These are phyloP conservation scores for Drosophila nasuta DNA, from an alignment of 1,140 invertebrate genomes.

Conservation along the genomic window DNA sequence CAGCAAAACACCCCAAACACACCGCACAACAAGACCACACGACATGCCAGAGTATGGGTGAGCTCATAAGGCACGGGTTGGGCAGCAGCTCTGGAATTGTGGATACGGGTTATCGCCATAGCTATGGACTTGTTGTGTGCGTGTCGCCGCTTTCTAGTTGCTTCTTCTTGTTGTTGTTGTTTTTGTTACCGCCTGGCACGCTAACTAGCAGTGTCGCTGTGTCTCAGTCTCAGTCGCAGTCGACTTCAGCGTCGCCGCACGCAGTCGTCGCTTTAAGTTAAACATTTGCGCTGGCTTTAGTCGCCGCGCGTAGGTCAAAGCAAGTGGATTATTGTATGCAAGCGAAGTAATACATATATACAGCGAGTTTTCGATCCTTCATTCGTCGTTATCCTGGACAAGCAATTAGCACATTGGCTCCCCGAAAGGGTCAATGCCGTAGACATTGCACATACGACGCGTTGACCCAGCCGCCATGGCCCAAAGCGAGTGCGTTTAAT, in stretches of 20 bases:
- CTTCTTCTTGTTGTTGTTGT: conserved; percentile 4
- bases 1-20: conserved; percentile 28
- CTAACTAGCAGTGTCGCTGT: conserved; percentile 64
- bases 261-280: conserved; percentile 65
- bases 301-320: conserved; percentile 74
- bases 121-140: conserved; percentile 20
- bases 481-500: conserved; percentile 61
- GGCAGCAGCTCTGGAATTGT: conserved; percentile 5
- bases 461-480: conserved; percentile 36
- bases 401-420: conserved; percentile 64
- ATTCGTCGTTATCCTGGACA: conserved; percentile 60
- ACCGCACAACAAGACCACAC: conserved; percentile 58
- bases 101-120: background rate
- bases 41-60: conserved; percentile 33
- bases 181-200: conserved; percentile 66
- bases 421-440: conserved; percentile 51
- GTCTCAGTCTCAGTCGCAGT: conserved; percentile 12
- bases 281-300: conserved; percentile 66
- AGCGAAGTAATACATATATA: conserved; percentile 15
- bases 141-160: conserved; percentile 12
- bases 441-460: conserved; percentile 58
- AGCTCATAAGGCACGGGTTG: conserved; percentile 5
- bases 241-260: conserved; percentile 35
- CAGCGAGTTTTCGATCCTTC: background rate
- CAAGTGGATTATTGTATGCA: conserved; percentile 75